These are phyloP conservation scores for Branchinecta lynchi DNA, from an alignment of 1,140 invertebrate genomes.

Conservation along the genomic window DNA sequence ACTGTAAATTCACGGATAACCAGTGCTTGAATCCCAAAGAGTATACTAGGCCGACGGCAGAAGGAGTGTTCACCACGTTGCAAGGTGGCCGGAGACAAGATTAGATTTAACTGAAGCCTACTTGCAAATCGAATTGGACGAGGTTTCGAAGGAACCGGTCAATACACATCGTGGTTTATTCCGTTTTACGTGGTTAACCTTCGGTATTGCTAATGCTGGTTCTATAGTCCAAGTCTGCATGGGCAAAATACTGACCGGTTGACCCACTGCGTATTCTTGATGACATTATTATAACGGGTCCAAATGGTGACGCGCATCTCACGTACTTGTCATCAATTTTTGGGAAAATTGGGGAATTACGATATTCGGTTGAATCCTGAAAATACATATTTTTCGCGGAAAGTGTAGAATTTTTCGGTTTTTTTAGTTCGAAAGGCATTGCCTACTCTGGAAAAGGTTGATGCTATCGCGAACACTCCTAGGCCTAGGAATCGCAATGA, in stretches of 20 bases:
- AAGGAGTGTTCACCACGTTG: slow-evolving; percentile 24
- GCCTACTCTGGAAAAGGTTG: slow-evolving; percentile 32
- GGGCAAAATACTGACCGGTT: slow-evolving; percentile 28
- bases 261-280: slow-evolving; percentile 27
- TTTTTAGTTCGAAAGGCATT: slow-evolving; percentile 28
- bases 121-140: slow-evolving; percentile 24
- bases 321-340: slow-evolving; percentile 23
- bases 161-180: slow-evolving; percentile 22
- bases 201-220: slow-evolving; percentile 35
- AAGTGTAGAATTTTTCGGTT: slow-evolving; percentile 28
- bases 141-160: slow-evolving; percentile 14
- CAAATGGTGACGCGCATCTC: slow-evolving; percentile 24
- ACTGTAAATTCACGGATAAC: slow-evolving; percentile 31
- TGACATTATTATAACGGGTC: slow-evolving; percentile 24
- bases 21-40: slow-evolving; percentile 22
- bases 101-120: slow-evolving; percentile 26
- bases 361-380: slow-evolving; percentile 25
- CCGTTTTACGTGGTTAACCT: slow-evolving; percentile 31
- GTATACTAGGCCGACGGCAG: slow-evolving; percentile 26
- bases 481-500: slow-evolving; percentile 29
- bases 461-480: slow-evolving; percentile 30
- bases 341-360: slow-evolving; percentile 24
- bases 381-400: slow-evolving; percentile 25
- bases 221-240: slow-evolving; percentile 38
- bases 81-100: slow-evolving; percentile 18